Evolutionary conservation across 2,113 vertebrate genomes (phyloP).

Genomic region (Pteruthius melanotis): DNA sequence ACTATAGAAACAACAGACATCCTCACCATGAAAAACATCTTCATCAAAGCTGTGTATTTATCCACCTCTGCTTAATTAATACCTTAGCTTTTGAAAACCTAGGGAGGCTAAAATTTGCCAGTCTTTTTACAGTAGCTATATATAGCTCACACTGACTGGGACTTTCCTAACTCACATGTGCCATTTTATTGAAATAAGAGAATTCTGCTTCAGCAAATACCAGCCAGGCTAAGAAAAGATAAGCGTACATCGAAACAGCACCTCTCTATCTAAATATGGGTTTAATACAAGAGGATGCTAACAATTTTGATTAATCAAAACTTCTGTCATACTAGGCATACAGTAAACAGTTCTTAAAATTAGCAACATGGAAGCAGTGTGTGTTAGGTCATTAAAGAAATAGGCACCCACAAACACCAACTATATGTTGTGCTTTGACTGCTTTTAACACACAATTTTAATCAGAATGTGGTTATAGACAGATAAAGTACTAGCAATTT

Average conservation of each 20-base stretch:
- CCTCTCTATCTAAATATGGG: not conserved
- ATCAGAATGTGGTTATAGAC: not conserved
- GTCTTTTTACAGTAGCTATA: not conserved
- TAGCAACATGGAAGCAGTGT: not conserved
- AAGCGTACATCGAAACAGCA: not conserved
- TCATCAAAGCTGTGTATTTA: not conserved
- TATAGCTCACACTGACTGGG: not conserved
- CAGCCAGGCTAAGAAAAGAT: not conserved
- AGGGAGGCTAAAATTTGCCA: not conserved
- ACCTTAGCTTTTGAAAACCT: not conserved
- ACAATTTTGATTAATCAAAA: not conserved
- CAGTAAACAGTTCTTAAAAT: not conserved
- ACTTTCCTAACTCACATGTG: not conserved
- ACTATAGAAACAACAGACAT: not conserved
- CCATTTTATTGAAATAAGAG: not conserved
- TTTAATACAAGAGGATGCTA: not conserved
- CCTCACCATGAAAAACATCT: not conserved
- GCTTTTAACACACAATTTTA: not conserved
- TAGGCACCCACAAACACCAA: not conserved
- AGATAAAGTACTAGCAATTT: not conserved
- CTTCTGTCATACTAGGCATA: not conserved
- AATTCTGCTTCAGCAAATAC: not conserved
- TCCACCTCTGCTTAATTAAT: not conserved
- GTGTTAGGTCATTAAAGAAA: not conserved
- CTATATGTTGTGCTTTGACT: not conserved